These are phyloP conservation scores for Ctena decussata DNA, from an alignment of 2,888 invertebrate species.

Conservation along the genomic window DNA sequence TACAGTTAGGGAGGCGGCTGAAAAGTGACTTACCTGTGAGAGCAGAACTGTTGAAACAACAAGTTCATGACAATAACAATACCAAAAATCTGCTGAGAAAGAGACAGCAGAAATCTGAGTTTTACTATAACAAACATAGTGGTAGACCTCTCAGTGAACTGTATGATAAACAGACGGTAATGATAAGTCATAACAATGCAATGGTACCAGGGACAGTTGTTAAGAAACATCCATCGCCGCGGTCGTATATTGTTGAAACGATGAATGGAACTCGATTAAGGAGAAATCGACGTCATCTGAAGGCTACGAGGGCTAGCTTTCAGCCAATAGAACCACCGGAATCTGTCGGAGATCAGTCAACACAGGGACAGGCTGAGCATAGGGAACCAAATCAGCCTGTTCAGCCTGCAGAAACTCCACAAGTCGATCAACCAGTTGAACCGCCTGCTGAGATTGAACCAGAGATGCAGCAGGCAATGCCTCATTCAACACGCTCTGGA, in stretches of 20 bases:
- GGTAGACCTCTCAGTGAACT: background rate
- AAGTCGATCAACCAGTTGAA: too few relatives aligned
- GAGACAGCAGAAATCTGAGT: too few relatives aligned
- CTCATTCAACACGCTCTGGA: too few relatives aligned
- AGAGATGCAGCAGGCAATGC: too few relatives aligned
- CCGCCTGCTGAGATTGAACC: too few relatives aligned
- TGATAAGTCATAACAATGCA: constrained; percentile 10
- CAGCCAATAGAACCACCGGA: too few relatives aligned
- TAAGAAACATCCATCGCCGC: background rate
- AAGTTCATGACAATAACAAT: background rate
- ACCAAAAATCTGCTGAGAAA: too few relatives aligned
- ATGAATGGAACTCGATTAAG: background rate
- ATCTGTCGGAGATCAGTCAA: too few relatives aligned
- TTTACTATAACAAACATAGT: too few relatives aligned
- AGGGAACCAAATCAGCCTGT: too few relatives aligned
- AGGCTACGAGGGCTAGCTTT: constrained; percentile 8
- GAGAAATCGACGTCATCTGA: constrained; percentile 1
- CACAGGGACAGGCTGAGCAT: too few relatives aligned
- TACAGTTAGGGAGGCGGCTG: constrained; percentile 28
- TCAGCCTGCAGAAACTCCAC: too few relatives aligned
- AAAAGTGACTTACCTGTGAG: background rate
- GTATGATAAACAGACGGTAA: background rate
- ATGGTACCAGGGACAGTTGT: constrained; percentile 7
- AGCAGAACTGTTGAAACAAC: background rate
- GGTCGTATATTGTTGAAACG: constrained; percentile 6